Evolutionary conservation across 2,797 vertebrate species (phyloP).

Genomic region (Sebastes vulpes): DNA sequence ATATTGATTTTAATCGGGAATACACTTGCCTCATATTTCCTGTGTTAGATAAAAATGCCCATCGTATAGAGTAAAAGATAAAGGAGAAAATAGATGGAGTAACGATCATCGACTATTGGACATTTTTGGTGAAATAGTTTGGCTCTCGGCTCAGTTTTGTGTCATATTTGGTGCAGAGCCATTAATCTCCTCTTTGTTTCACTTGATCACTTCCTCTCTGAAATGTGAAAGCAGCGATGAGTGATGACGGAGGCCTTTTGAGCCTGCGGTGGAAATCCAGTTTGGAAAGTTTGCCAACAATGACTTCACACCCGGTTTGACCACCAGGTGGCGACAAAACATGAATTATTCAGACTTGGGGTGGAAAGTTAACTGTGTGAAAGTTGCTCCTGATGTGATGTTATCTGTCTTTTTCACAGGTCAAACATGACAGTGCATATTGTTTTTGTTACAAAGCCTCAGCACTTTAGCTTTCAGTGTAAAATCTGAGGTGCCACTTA

Average conservation of each 20-base stretch:
- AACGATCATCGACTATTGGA: neutral
- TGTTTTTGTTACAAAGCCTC: slow-evolving; percentile 38
- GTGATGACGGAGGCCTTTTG: neutral
- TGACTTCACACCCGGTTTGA: neutral
- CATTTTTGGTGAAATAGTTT: slow-evolving; percentile 5
- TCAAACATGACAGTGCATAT: slow-evolving; percentile 9
- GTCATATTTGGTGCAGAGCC: neutral
- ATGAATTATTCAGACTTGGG: slow-evolving; percentile 35
- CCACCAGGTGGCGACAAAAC: slow-evolving; percentile 73
- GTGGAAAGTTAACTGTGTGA: slow-evolving; percentile 30
- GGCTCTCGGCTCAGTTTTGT: neutral
- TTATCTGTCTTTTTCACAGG: neutral
- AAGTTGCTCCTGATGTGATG: neutral
- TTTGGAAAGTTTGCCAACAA: neutral
- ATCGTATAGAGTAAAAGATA: neutral
- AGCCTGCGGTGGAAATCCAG: neutral
- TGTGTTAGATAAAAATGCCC: too few relatives aligned
- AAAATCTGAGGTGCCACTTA: slow-evolving; percentile 26
- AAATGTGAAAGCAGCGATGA: slow-evolving; percentile 1
- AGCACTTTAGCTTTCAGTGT: slow-evolving; percentile 47
- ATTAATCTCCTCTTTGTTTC: slow-evolving; percentile 15
- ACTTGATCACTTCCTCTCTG: neutral
- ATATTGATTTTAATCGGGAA: slow-evolving; percentile 8
- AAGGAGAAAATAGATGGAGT: neutral
- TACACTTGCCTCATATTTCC: slow-evolving; percentile 2